Evolutionary conservation across 2,888 invertebrate genomes (phyloP), one percentile per base, ranked within the genome.

Genomic region (Zhuqinia jingwanae): DNA sequence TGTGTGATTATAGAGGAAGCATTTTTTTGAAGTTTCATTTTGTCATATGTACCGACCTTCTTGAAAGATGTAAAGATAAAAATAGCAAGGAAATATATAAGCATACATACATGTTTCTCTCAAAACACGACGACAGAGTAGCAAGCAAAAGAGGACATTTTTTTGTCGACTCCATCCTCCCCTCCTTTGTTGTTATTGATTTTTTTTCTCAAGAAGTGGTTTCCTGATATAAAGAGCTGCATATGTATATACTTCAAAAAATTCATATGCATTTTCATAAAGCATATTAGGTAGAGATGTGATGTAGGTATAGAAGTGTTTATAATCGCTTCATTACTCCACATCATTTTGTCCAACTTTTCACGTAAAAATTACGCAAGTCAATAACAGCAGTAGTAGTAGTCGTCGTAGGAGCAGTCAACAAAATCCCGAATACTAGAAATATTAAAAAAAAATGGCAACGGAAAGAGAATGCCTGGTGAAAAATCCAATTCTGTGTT

Each of bases 111-210:
- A 58, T 58, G 58, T 58, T 3, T 8, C 2, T 58, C 2, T 5
- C 13, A 17, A 58, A n/a, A 25, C 3, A 25, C 3, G 6, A 17
- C 3, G n/a, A 58, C n/a, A n/a, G n/a, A 50, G 50, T 50, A 36
- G 36, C 8, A 2, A 58, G 20, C 20, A 65, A n/a, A 3, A 8
- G 47, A 25, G 60, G 58, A 77, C 77, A 77, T 77, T 77, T 77
- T 58, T 15, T 60, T 11, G 13, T 15, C 58, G 22, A 77, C n/a
- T 58, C 42, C 42, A 22, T 53, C 30, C 60, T 60, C 60, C 56
- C 53, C 60, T 58, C 45, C 58, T 77, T 58, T 58, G 42, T 77
- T 77, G 42, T 77, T 77, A 77, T 77, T 77, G 77, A 77, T 77
- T 77, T 76, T 77, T 77, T 36, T 27, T 36, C 15, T 45, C 47